Evolutionary conservation across 64 coral and sea anemone genomes (phyloP).

Genomic region (Stichodactyla helianthus): DNA sequence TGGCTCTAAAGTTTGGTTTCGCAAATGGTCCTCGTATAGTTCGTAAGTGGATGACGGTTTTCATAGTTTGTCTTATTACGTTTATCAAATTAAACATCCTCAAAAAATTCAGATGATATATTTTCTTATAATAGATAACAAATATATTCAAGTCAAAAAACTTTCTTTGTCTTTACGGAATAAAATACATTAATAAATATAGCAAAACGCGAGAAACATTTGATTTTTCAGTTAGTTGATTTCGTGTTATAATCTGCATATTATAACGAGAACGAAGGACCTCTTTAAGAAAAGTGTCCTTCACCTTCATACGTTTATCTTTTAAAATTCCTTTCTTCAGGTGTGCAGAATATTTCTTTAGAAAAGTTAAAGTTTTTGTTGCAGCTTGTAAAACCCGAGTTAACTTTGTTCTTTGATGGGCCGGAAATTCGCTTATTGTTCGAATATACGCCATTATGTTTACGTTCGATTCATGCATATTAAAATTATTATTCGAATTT

Average conservation of each 20-base stretch:
- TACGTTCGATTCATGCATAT: slow-evolving; percentile 11
- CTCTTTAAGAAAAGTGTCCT: background rate
- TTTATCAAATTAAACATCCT: background rate
- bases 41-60: background rate
- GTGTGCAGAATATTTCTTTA: background rate
- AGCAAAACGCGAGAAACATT: background rate
- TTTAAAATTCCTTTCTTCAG: background rate
- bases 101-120: background rate
- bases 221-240: background rate
- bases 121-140: background rate
- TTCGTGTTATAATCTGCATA: background rate
- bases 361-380: background rate
- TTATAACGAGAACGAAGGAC: background rate
- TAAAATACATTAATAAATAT: background rate
- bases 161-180: background rate
- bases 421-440: slow-evolving; percentile 22
- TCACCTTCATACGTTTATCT: background rate
- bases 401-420: slow-evolving; percentile 20
- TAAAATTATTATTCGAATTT: background rate
- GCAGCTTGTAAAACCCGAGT: background rate
- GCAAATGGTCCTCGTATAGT: background rate
- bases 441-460: slow-evolving; percentile 18
- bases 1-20: background rate
- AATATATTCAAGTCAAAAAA: background rate
- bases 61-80: background rate